Evolutionary conservation across 1,140 invertebrate genomes (phyloP).

Genomic region (Oscheius sp.): DNA sequence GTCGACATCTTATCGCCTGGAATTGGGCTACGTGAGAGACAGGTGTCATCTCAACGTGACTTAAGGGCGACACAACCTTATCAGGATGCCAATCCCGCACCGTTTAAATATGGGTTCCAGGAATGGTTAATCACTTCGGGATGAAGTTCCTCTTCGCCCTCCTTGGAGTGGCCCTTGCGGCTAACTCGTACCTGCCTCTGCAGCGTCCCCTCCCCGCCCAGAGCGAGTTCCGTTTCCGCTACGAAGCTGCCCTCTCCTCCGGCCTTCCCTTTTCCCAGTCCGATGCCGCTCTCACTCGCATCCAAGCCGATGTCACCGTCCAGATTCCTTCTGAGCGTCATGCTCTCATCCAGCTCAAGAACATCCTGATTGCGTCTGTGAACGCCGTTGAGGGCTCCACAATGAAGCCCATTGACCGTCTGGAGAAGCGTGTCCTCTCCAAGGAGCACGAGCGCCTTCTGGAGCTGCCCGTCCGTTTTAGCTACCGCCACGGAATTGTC

Average conservation of each 20-base stretch:
- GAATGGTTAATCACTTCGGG: no score
- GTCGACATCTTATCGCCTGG: no score
- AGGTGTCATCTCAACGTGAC: no score
- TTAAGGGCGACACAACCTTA: no score
- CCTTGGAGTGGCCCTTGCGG: background rate
- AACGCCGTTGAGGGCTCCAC: background rate
- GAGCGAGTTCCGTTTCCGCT: conserved; percentile 20
- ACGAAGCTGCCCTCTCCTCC: conserved; percentile 10
- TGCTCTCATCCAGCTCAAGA: conserved; percentile 5
- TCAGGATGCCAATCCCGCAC: no score
- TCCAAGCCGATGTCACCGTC: conserved; percentile 2
- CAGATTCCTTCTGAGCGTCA: conserved; percentile 8
- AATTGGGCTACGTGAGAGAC: no score
- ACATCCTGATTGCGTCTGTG: conserved; percentile 8
- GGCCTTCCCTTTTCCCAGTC: conserved; percentile 19
- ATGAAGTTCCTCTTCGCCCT: conserved; percentile 9
- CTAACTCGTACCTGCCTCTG: background rate
- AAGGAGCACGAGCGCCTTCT: conserved; percentile 20
- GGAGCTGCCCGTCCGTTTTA: conserved; percentile 18
- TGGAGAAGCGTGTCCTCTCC: conserved; percentile 21
- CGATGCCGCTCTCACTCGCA: conserved; percentile 16
- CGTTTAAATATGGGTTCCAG: no score
- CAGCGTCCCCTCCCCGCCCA: background rate
- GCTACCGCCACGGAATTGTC: conserved; percentile 24
- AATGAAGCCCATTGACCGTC: background rate